Evolutionary conservation across 2,113 vertebrate species (phyloP).

Genomic region (Eubucco bourcierii): DNA sequence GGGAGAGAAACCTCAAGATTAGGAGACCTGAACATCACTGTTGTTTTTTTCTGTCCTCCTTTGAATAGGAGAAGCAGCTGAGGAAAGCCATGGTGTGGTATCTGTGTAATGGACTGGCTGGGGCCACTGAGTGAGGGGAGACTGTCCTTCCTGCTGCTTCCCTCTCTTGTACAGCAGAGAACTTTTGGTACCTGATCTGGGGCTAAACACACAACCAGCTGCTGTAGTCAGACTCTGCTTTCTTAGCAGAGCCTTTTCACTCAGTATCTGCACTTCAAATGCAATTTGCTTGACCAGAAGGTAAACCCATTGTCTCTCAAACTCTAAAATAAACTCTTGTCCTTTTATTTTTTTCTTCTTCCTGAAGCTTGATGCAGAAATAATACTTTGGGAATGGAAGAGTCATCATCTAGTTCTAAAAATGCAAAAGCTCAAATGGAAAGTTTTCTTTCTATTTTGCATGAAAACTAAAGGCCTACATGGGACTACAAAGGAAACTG

Average conservation of each 20-base stretch:
- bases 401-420: neutral
- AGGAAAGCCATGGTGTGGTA: fast-evolving
- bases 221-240: neutral
- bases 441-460: too few relatives aligned
- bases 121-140: too few relatives aligned
- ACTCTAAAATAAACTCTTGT: neutral
- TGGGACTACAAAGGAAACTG: neutral
- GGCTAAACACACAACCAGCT: fast-evolving
- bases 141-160: neutral
- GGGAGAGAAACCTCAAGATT: neutral
- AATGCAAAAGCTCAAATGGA: neutral
- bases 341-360: too few relatives aligned
- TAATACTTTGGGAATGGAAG: neutral
- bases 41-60: neutral
- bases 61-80: neutral
- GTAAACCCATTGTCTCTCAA: neutral
- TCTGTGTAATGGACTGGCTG: fast-evolving
- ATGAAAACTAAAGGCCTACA: neutral
- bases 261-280: neutral
- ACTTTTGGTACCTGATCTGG: neutral
- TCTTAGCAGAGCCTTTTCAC: neutral
- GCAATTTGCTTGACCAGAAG: neutral
- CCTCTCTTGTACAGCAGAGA: neutral
- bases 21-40: fast-evolving
- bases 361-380: neutral